phyloP scores from a whole-genome alignment of 2,113 vertebrate species.

The Amblyopsis rosae region DNA sequence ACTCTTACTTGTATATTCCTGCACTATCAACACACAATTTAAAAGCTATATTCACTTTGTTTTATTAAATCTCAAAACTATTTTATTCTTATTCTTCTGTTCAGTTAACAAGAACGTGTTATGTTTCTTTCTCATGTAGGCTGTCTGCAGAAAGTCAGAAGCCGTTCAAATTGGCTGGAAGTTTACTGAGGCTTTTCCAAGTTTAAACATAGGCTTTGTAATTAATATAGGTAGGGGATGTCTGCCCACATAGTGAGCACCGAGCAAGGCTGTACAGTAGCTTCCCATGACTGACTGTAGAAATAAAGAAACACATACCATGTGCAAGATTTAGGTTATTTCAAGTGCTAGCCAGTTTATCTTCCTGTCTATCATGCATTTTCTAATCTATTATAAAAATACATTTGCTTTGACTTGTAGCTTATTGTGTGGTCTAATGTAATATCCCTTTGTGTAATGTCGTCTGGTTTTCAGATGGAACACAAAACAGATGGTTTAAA shows the following conservation, averaged over 20 bases:
- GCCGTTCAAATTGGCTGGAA: slow-evolving; percentile 18
- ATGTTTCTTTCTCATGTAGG: too few species aligned
- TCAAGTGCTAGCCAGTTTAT: slow-evolving; percentile 14
- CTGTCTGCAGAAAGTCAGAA: slow-evolving; percentile 20
- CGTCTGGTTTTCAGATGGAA: neutral
- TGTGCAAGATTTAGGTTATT: too few species aligned
- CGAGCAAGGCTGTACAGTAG: neutral
- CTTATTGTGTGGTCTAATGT: neutral
- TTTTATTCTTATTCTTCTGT: too few species aligned
- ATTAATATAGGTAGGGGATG: slow-evolving; percentile 31
- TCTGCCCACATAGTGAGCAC: neutral
- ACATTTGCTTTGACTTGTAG: slow-evolving; percentile 15
- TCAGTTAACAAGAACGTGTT: too few species aligned
- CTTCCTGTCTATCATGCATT: slow-evolving; percentile 13
- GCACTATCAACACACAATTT: too few species aligned
- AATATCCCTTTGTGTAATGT: too few species aligned
- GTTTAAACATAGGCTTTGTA: slow-evolving; percentile 47
- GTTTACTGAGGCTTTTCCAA: slow-evolving; percentile 24
- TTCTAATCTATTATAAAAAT: neutral
- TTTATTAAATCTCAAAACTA: too few species aligned
- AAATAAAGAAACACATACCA: slow-evolving; percentile 6
- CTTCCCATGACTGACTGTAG: slow-evolving; percentile 28
- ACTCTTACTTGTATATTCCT: too few species aligned
- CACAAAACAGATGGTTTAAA: neutral
- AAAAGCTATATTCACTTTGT: too few species aligned